Evolutionary conservation across 1,140 invertebrate genomes (phyloP).

Genomic region (Linepithema humile): DNA sequence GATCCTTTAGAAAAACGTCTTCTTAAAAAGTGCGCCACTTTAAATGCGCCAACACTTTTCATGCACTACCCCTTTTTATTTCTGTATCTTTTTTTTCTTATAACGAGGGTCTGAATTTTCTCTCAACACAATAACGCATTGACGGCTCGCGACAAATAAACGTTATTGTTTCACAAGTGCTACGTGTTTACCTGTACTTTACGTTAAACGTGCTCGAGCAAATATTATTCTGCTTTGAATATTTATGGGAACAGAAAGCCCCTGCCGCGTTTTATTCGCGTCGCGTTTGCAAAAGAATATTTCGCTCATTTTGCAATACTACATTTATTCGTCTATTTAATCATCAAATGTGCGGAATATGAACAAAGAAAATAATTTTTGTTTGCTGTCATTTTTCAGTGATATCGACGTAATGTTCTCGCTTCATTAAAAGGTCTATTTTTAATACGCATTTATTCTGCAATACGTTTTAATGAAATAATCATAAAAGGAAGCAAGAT

Average conservation of each 20-base stretch:
- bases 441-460: neutral
- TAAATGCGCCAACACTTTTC: constrained; percentile 13
- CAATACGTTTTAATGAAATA: constrained; percentile 8
- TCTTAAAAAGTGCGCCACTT: constrained; percentile 14
- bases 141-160: neutral
- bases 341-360: neutral
- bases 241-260: constrained; percentile 28
- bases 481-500: neutral
- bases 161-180: constrained; percentile 44
- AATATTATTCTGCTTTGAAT: constrained; percentile 52
- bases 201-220: constrained; percentile 53
- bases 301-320: neutral
- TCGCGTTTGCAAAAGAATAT: constrained; percentile 6
- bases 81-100: neutral
- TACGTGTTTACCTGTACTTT: constrained; percentile 49
- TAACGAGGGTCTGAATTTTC: neutral
- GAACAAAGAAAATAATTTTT: neutral
- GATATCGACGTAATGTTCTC: neutral
- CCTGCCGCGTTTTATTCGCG: constrained; percentile 37
- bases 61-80: neutral
- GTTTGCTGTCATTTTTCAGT: constrained; percentile 10
- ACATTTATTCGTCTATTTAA: constrained; percentile 17
- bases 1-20: constrained; percentile 20
- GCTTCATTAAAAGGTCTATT: neutral
- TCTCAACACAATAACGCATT: neutral